phyloP scores from a whole-genome alignment of 1,140 invertebrate genomes.

The Calephelis virginiensis region DNA sequence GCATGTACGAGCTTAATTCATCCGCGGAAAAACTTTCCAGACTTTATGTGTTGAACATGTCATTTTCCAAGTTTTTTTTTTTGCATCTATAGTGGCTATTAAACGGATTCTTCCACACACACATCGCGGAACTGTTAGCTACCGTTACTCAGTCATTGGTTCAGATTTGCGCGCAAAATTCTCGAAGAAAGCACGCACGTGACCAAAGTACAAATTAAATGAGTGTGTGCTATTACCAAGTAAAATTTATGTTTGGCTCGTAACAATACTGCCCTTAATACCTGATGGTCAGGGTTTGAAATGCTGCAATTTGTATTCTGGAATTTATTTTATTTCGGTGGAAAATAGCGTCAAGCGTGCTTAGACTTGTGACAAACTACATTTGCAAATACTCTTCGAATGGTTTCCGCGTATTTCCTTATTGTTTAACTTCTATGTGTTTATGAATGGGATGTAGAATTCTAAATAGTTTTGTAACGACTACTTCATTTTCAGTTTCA shows the following conservation, averaged over 20 bases:
- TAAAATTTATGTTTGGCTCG: slow-evolving; percentile 35
- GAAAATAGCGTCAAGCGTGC: slow-evolving; percentile 62
- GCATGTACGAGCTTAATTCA: too few species aligned
- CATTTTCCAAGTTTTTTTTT: too few species aligned
- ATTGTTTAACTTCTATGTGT: slow-evolving; percentile 56
- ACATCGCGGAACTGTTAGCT: slow-evolving; percentile 59
- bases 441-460: slow-evolving; percentile 67
- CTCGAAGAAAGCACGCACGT: slow-evolving; percentile 73
- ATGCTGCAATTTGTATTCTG: slow-evolving; percentile 31
- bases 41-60: too few species aligned
- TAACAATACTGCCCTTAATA: slow-evolving; percentile 42
- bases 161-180: slow-evolving; percentile 72
- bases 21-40: too few species aligned
- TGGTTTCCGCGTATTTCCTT: slow-evolving; percentile 74
- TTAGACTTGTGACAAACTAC: slow-evolving; percentile 55
- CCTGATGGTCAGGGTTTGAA: slow-evolving; percentile 41
- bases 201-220: slow-evolving; percentile 57
- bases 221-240: slow-evolving; percentile 45
- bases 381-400: slow-evolving; percentile 67
- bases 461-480: slow-evolving; percentile 56
- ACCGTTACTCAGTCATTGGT: slow-evolving; percentile 66
- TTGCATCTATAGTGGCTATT: too few species aligned
- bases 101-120: slow-evolving; percentile 11
- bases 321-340: slow-evolving; percentile 40
- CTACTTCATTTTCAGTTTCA: slow-evolving; percentile 33